Percentiles rank a stretch among this genome's conserved stretches.
Conservation (phyloP, 2,113 vertebrate species). For the Xiphorhynchus elegans region DNA sequence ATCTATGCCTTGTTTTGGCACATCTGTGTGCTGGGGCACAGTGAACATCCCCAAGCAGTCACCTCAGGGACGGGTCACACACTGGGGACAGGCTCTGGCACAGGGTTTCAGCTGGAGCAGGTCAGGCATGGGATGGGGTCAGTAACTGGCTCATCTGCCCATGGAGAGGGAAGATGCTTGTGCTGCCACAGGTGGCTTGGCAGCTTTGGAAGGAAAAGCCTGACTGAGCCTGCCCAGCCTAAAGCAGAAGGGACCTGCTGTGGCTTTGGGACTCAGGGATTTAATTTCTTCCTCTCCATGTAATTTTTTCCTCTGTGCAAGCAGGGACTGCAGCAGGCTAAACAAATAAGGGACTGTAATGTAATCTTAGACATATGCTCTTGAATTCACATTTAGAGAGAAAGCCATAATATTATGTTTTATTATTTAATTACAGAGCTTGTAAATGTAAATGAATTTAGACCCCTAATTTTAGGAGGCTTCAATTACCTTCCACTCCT, state of each 20-base stretch:
- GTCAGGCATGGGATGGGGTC: fast-evolving
- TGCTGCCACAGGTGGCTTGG: background rate
- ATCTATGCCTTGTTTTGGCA: background rate
- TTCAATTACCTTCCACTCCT: constrained; percentile 24
- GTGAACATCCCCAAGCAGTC: background rate
- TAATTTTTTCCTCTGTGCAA: background rate
- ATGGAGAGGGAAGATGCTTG: fast-evolving
- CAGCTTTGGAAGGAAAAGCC: background rate
- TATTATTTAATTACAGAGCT: constrained; percentile 63
- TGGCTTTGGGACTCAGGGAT: background rate
- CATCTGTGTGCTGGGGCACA: background rate
- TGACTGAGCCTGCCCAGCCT: background rate
- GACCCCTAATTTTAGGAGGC: constrained; percentile 35
- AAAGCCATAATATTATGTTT: constrained; percentile 20
- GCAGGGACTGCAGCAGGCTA: background rate
- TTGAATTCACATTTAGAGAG: constrained; percentile 15
- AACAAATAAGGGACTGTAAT: constrained; percentile 35
- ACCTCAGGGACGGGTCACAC: background rate
- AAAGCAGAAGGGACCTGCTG: background rate
- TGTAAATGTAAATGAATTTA: constrained; percentile 50
- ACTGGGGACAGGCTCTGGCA: background rate
- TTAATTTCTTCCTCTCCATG: background rate
- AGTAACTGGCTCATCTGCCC: fast-evolving
- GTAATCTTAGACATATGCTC: constrained; percentile 13
- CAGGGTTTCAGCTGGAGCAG: background rate